These are phyloP conservation scores for Apis dorsata DNA, from an alignment of 1,140 invertebrate genomes.

Conservation along the genomic window DNA sequence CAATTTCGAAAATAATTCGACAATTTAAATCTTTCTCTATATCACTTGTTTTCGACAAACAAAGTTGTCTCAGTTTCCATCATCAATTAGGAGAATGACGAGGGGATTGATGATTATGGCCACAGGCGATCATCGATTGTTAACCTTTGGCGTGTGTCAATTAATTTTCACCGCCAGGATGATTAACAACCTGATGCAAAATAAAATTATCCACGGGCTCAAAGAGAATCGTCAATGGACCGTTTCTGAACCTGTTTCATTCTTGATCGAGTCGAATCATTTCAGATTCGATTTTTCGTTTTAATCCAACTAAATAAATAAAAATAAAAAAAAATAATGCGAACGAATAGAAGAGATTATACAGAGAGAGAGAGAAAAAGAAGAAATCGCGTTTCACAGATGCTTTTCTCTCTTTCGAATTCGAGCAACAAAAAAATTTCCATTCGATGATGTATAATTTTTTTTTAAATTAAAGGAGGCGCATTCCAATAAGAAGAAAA, in stretches of 20 bases:
- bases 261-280: not conserved
- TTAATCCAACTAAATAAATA: too few species aligned
- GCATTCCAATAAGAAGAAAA: not conserved
- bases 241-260: not conserved
- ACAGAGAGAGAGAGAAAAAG: too few species aligned
- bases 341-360: too few species aligned
- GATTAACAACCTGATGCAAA: constrained; percentile 16
- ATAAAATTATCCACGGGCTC: constrained; percentile 39
- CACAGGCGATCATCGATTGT: constrained; percentile 30
- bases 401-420: too few species aligned
- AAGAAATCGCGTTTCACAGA: too few species aligned
- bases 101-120: constrained; percentile 21
- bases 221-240: constrained; percentile 4
- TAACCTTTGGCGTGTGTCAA: constrained; percentile 17
- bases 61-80: constrained; percentile 3
- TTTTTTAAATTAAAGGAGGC: not conserved
- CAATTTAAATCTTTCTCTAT: not conserved
- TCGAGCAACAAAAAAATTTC: too few species aligned
- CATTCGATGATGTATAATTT: not conserved
- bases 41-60: too few species aligned
- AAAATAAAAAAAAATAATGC: too few species aligned
- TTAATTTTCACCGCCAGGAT: constrained; percentile 1
- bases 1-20: not conserved
- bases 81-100: constrained; percentile 31
- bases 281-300: too few species aligned